These are phyloP conservation scores for Botrylloides violaceus DNA, from an alignment of 23 tunicate species.

Conservation along the genomic window DNA sequence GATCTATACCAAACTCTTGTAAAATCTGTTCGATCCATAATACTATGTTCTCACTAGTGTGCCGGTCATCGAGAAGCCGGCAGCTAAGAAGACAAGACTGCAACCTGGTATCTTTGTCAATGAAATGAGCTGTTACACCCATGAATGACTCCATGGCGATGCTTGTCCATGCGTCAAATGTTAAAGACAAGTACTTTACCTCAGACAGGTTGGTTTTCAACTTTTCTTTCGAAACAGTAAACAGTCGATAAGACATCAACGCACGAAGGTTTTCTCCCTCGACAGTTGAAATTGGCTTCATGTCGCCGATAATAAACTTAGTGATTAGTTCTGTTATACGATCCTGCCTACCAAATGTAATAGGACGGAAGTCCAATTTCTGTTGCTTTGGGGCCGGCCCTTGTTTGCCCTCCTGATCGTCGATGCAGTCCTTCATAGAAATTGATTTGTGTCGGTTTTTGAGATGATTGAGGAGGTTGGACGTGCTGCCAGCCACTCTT, in stretches of 20 bases:
- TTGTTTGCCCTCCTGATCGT: neutral
- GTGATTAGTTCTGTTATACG: neutral
- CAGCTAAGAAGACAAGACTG: neutral
- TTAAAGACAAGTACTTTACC: neutral
- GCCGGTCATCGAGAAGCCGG: neutral
- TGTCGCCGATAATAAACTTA: neutral
- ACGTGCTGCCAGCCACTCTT: too few species aligned
- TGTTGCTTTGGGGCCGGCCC: neutral
- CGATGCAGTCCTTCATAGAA: too few species aligned
- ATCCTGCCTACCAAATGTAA: neutral
- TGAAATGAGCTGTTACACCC: neutral
- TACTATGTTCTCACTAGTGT: neutral
- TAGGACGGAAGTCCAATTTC: neutral
- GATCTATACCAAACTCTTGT: too few species aligned
- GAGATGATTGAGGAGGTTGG: neutral
- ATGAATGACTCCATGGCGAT: neutral
- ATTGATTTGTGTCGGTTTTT: neutral
- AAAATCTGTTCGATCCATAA: too few species aligned
- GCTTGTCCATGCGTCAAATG: neutral
- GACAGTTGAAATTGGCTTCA: neutral
- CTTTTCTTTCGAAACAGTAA: neutral
- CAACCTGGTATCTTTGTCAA: neutral
- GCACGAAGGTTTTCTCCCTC: neutral
- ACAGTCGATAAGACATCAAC: neutral
- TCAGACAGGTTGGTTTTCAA: neutral